Evolutionary conservation across 2,113 vertebrate species (phyloP), one percentile per base, ranked within the genome.

Genomic region (Neoarius graeffei): DNA sequence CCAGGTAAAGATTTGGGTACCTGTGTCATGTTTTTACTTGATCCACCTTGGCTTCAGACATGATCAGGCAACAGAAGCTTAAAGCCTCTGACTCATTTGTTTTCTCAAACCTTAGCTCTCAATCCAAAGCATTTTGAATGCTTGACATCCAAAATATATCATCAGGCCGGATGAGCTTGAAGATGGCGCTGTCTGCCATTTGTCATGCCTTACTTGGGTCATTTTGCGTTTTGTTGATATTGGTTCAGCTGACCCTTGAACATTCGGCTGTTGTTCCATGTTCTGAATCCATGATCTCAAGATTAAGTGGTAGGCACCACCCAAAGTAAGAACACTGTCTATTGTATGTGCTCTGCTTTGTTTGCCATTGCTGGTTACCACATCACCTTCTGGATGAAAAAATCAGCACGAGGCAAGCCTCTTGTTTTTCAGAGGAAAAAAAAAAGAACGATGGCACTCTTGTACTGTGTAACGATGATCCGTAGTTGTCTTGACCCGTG

Each of bases 241-340:
- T 64, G 54, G 79, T 50, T 62, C 79, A 52, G 69, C 57, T 77
- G 56, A 50, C 17, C 54, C 23, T 7, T 52, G 42, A 81, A 50
- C 73, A 71, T 62, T 62, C 59, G n/a, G 54, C 77, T 80, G 19
- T 19, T 17, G n/a, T 57, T 57, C n/a, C 54, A 9, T 81, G 30
- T 23, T 81, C 42, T 23, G 10, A 35, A 7, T 54, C 10, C 5
- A 13, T 48, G 50, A 66, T 64, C 23, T 57, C 27, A 13, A 69
- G 59, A 81, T 71, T 0, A 56, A 56, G 64, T n/a, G 50, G 50
- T 79, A 48, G 23, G 20, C 52, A 4, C 50, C 62, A 69, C 17
- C 76, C 30, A 79, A 30, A 81, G 60, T 67, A 54, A 48, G 85
- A 85, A 57, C 84, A 23, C 62, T n/a, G 42, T 42, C 42, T 42